Evolutionary conservation across 2,113 vertebrate genomes (phyloP), one percentile per base, ranked within the genome.

Genomic region (Heteronetta atricapilla): DNA sequence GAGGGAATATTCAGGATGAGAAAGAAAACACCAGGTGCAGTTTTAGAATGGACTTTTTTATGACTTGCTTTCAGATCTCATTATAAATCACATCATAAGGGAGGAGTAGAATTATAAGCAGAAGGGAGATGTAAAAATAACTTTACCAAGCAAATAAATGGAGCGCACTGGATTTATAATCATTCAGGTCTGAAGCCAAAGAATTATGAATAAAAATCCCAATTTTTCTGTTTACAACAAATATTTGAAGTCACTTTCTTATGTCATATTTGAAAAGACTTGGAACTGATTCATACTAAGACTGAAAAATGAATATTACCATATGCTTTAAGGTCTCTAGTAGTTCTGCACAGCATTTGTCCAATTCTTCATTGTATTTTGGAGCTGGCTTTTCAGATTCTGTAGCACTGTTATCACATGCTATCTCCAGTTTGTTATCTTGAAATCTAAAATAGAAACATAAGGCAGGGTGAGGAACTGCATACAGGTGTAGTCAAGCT

Each of bases 311-410:
- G 1, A 78, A 4, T 21, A 40, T 66, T 96, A 99, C 99, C 99
- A 99, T 98, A 78, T 97, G 98, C 44, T 98, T 94, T 22, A 99
- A 80, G 11, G 97, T 93, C 23, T 97, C 91, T 78, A 98, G 97
- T 73, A 99, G 96, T 79, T 98, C 98, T 96, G 84, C 70, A 73
- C 99, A 99, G 70, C 98, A 95, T 0, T 75, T 94, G 58, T 99
- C 98, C 38, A 99, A 97, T 26, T 98, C 98, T 42, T 84, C 63
- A 23, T 96, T 96, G 38, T 96, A 97, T 21, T 94, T 92, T 23
- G n/a, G 91, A 31, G 33, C 18, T 10, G 46, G 13, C 91, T 94
- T 96, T 63, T 86, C 72, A 64, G 70, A 89, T 20, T 72, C 77
- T 26, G 74, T 75, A 34, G 36, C 42, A 53, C 26, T 81, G 67